Evolutionary conservation across 2,113 vertebrate genomes (phyloP), one percentile per base, ranked within the genome.

Genomic region (Rana temporaria): DNA sequence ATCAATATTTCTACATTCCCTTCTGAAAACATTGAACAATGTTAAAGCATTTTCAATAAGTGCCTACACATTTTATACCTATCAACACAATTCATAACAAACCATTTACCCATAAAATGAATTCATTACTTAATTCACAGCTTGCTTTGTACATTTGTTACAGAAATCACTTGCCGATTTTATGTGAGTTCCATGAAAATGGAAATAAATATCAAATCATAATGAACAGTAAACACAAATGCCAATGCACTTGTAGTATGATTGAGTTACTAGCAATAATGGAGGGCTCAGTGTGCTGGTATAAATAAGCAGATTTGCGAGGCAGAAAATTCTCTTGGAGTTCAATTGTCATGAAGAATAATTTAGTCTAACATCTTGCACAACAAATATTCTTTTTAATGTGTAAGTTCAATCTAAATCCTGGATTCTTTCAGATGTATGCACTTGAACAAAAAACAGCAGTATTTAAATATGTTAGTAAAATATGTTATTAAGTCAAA

Each of bases 211-310:
- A 48, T 38, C 38, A 34, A 30, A n/a, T 20, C 12, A 53, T 72
- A 73, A 82, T 82, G 14, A 65, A 56, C 59, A 34, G 24, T 72
- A 62, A 81, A 63, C 38, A 65, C 19, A 56, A 82, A 71, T 56
- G 69, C 60, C 70, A 56, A 74, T 65, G 57, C 7, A 34, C 17
- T 22, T 52, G 42, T 26, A 72, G 55, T 55, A 55, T 72, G 59
- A 62, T 63, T 69, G 55, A 69, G 26, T 80, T 81, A 32, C 59
- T n/a, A 55, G 79, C 42, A 18, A 12, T 48, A 22, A 55, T 60
- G 52, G 57, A 60, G 55, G 24, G 19, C 20, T 22, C 18, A 65
- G 42, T 52, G 20, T 18, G 20, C 9, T 79, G 77, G 11, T 22
- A 19, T 38, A 59, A 65, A 42, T 57, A 55, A 69, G 52, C 19